Evolutionary conservation across 2,888 invertebrate species (phyloP).

Genomic region (Sipunculus nudus): DNA sequence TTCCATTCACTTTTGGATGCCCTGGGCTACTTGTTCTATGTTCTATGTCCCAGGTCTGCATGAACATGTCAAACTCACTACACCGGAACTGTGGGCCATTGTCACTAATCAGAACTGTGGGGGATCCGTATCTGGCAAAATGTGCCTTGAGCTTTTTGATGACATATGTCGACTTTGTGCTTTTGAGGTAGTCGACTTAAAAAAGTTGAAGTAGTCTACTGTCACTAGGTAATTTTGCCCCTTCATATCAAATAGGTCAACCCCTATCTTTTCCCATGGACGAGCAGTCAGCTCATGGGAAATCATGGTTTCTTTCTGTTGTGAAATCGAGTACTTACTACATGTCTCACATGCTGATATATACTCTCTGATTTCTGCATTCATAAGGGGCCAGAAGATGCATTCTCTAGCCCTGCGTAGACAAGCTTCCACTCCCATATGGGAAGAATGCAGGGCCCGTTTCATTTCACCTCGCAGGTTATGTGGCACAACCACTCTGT

Average conservation of each 20-base stretch:
- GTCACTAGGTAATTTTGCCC: slow-evolving; percentile 32
- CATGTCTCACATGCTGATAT: slow-evolving; percentile 4
- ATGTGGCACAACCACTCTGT: slow-evolving; percentile 11
- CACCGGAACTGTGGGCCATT: slow-evolving; percentile 32
- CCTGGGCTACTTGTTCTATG: slow-evolving; percentile 32
- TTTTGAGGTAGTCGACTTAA: slow-evolving; percentile 25
- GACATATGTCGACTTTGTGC: slow-evolving; percentile 22
- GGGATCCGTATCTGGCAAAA: slow-evolving; percentile 27
- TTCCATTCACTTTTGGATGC: slow-evolving; percentile 36
- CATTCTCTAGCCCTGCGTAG: neutral
- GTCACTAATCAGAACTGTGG: slow-evolving; percentile 25
- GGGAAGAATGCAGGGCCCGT: neutral
- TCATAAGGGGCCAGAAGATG: slow-evolving; percentile 1
- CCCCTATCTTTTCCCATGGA: slow-evolving; percentile 37
- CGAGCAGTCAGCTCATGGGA: slow-evolving; percentile 21
- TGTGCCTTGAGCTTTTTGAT: slow-evolving; percentile 18
- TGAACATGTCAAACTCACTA: slow-evolving; percentile 23
- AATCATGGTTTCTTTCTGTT: slow-evolving; percentile 18
- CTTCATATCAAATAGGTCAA: slow-evolving; percentile 33
- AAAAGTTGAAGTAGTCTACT: slow-evolving; percentile 35
- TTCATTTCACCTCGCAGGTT: neutral
- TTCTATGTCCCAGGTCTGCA: slow-evolving; percentile 29
- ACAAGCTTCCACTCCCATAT: slow-evolving; percentile 6
- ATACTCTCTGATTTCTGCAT: neutral
- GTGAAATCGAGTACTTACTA: neutral